phyloP scores from a whole-genome alignment of 2,888 invertebrate genomes.

The Pyrrhia umbra region DNA sequence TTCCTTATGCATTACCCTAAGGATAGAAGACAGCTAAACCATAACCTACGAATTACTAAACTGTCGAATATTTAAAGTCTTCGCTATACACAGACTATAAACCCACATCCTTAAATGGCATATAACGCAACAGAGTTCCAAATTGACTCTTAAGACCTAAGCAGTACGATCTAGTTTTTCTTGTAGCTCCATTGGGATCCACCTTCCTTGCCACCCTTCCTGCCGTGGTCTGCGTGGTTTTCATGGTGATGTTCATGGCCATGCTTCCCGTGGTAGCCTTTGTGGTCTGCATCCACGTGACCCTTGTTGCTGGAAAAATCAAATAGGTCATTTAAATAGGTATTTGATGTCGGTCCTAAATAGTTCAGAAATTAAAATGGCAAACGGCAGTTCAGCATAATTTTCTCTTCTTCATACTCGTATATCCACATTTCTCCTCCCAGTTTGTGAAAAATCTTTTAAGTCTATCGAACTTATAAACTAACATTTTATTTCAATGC shows the following conservation, averaged over 20 bases:
- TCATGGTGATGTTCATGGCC: slow-evolving; percentile 92
- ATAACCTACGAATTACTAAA: slow-evolving; percentile 2
- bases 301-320: slow-evolving; percentile 89
- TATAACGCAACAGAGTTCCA: slow-evolving; percentile 48
- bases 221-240: slow-evolving; percentile 90
- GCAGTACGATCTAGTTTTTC: slow-evolving; percentile 72
- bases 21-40: not conserved
- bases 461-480: too few species aligned
- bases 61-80: slow-evolving; percentile 2
- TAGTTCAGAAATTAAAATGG: too few species aligned
- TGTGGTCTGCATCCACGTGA: slow-evolving; percentile 91
- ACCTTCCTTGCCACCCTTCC: slow-evolving; percentile 90
- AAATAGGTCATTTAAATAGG: not conserved
- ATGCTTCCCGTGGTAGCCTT: slow-evolving; percentile 90
- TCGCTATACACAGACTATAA: slow-evolving; percentile 17
- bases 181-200: slow-evolving; percentile 87
- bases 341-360: too few species aligned
- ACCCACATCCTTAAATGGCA: slow-evolving; percentile 51
- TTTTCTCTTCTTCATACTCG: too few species aligned
- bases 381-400: too few species aligned
- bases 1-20: not conserved
- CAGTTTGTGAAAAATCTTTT: too few species aligned
- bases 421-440: too few species aligned
- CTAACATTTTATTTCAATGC: too few species aligned
- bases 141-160: slow-evolving; percentile 43